Evolutionary conservation across 1,140 invertebrate genomes (phyloP).

Genomic region (Coboldia fuscipes): DNA sequence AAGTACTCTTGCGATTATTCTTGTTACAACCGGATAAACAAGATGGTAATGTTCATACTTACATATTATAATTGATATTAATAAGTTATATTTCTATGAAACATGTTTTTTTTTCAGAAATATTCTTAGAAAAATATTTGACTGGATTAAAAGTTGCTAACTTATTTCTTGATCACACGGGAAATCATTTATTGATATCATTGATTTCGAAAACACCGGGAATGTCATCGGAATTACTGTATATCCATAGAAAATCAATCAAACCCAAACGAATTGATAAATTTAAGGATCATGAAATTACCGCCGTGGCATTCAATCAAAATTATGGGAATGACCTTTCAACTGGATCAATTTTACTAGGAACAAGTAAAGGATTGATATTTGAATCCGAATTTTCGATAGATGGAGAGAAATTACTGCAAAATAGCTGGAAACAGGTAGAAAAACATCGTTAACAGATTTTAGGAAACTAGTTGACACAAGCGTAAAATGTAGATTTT

Average conservation of each 20-base stretch:
- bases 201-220: constrained; percentile 39
- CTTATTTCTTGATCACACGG: constrained; percentile 71
- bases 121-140: constrained; percentile 32
- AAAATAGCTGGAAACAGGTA: constrained; percentile 79
- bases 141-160: constrained; percentile 37
- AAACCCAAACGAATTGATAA: constrained; percentile 39
- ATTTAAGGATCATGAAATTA: constrained; percentile 66
- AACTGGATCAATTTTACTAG: constrained; percentile 64
- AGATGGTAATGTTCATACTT: constrained; percentile 34
- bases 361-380: constrained; percentile 77
- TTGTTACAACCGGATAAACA: constrained; percentile 52
- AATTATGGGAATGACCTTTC: constrained; percentile 44
- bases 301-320: constrained; percentile 77
- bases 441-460: too few relatives aligned
- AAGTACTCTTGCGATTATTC: constrained; percentile 60
- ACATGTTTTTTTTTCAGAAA: constrained; percentile 24
- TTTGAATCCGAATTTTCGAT: constrained; percentile 71
- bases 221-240: constrained; percentile 50
- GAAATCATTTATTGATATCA: constrained; percentile 61
- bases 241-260: constrained; percentile 40
- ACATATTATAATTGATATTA: constrained; percentile 2
- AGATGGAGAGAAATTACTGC: constrained; percentile 58
- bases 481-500: background rate
- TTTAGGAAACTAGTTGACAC: too few relatives aligned
- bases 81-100: constrained; percentile 7